A percentile compares a stretch with the other conserved stretches of the same genome.
phyloP scores from a whole-genome alignment of 2,113 vertebrate species.

The Colaptes auratus region DNA sequence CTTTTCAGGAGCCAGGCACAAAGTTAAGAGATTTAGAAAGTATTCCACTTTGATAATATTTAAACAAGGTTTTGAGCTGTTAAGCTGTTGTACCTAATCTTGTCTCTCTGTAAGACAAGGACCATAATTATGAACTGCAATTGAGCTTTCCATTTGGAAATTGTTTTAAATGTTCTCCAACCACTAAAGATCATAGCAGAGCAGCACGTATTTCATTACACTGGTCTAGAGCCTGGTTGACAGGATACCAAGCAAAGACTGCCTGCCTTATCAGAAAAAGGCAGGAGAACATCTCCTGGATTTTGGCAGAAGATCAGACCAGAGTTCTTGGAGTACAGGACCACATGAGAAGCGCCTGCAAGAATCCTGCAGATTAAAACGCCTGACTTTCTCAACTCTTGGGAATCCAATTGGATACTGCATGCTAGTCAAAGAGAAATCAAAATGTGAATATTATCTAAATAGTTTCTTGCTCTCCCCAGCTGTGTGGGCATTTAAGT shows the following conservation, averaged over 20 bases:
- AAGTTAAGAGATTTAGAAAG: neutral
- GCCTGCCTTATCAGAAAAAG: slow-evolving; percentile 18
- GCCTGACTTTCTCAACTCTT: neutral
- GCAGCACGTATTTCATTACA: neutral
- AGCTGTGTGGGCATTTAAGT: neutral
- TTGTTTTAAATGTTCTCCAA: neutral
- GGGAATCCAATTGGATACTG: neutral
- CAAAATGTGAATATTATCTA: neutral
- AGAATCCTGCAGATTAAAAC: slow-evolving; percentile 9
- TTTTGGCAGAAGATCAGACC: slow-evolving; percentile 19
- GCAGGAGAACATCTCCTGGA: neutral
- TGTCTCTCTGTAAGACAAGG: neutral
- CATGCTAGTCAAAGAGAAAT: neutral
- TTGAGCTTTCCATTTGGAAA: neutral
- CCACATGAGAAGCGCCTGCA: neutral
- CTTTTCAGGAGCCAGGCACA: neutral
- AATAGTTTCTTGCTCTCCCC: neutral
- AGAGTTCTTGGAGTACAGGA: neutral
- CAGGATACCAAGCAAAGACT: neutral
- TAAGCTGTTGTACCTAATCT: neutral
- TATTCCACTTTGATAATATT: neutral
- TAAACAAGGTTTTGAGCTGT: neutral
- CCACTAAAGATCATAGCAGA: neutral
- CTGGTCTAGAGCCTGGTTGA: neutral
- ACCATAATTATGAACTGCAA: neutral